phyloP scores from a whole-genome alignment of 2,797 vertebrate species.

The Setipinna tenuifilis region DNA sequence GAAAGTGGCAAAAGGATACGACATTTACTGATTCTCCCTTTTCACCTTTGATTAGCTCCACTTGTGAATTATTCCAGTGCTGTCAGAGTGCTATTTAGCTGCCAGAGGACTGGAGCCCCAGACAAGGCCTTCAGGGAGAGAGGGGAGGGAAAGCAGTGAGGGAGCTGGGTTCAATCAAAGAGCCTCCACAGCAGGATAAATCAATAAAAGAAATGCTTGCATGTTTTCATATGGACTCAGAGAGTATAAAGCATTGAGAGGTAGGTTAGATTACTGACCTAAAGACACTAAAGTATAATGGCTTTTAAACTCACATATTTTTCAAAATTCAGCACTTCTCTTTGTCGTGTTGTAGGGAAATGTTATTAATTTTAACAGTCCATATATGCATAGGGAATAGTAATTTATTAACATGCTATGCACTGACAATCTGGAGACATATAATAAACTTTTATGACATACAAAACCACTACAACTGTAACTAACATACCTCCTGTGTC shows the following conservation, averaged over 20 bases:
- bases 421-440: not conserved
- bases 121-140: conserved; percentile 18
- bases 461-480: too few species aligned
- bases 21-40: conserved; percentile 98
- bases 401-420: not conserved
- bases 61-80: conserved; percentile 82
- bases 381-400: not conserved
- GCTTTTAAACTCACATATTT: too few species aligned
- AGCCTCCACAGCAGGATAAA: not conserved
- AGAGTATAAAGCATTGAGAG: not conserved
- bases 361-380: too few species aligned
- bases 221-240: not conserved
- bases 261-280: too few species aligned
- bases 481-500: too few species aligned
- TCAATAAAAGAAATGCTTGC: conserved; percentile 7
- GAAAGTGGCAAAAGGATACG: conserved; percentile 96
- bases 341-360: too few species aligned
- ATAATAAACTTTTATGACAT: not conserved
- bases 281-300: too few species aligned
- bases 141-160: conserved; percentile 24
- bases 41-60: conserved; percentile 99
- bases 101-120: conserved; percentile 44
- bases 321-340: too few species aligned
- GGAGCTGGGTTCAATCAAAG: not conserved
- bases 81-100: conserved; percentile 87